Base-by-base conservation (phyloP, 2,888 invertebrate species). In the Adela reaumurella region DNA sequence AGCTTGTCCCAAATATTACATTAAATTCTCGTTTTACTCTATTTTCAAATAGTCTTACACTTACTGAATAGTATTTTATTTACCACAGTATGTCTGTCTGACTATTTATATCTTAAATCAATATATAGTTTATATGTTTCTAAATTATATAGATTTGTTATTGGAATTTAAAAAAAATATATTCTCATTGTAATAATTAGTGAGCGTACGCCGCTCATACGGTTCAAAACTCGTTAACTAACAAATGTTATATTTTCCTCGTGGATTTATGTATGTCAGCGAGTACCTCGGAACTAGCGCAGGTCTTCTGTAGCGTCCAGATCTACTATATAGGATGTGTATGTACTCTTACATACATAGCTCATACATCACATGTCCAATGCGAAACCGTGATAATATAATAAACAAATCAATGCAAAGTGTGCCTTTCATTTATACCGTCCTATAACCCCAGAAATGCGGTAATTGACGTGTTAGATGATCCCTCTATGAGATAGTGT, bases 361-460 rank as follows among this genome's bases (percentile, higher is more conserved):
- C 56, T 55, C 55, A 43, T 43, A 43, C 55, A 43, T 43, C 52
- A 49, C 54, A 56, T 55, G 56, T 55, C 55, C 56, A 48, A 54
- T 50, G 56, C 56, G 56, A 55, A 55, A 51, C 54, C 55, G 57
- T 60, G 57, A 59, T n/a, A n/a, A n/a, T 59, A 54, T 35, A 60
- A 59, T 59, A 59, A 55, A 61, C 43, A 48, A 35, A 35, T 14
- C n/a, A 35, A 35, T 14, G n/a, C 8, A 35, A 35, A 35, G 11
- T 35, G 35, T 35, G 35, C 14, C 3, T 35, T 35, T 24, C 8
- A 24, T 24, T 24, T n/a, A 24, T 6, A 24, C 8, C 8, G 8
- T 24, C 24, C 24, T 24, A 6, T 6, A 24, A 24, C 24, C 24
- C 8, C n/a, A n/a, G n/a, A n/a, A n/a, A n/a, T n/a, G n/a, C n/a